A percentile compares a stretch with the other conserved stretches of the same genome.
These are phyloP conservation scores for Pediacus dermestoides DNA, from an alignment of 2,888 invertebrate genomes.

Conservation along the genomic window DNA sequence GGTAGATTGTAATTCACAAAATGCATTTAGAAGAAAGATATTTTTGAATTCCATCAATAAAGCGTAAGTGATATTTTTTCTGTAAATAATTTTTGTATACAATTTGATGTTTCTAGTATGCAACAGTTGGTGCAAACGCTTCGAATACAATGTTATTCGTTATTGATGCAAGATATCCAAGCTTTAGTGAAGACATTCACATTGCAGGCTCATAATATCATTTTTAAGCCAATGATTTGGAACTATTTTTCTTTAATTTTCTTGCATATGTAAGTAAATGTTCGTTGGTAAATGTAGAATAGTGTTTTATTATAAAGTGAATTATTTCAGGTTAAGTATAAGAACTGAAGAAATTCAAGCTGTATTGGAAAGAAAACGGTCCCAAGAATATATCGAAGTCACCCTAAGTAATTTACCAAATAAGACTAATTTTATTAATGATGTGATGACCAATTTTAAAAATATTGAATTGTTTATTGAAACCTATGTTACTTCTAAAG, in stretches of 20 bases:
- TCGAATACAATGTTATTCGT: slow-evolving; percentile 23
- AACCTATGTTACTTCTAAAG: slow-evolving; percentile 27
- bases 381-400: slow-evolving; percentile 28
- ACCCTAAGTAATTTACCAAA: slow-evolving; percentile 29
- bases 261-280: slow-evolving; percentile 59
- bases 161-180: slow-evolving; percentile 48
- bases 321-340: slow-evolving; percentile 36
- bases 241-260: slow-evolving; percentile 66
- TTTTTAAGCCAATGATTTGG: slow-evolving; percentile 71
- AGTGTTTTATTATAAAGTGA: slow-evolving; percentile 5
- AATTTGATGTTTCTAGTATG: slow-evolving; percentile 28
- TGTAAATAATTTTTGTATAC: background rate
- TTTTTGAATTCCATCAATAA: slow-evolving; percentile 65
- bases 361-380: slow-evolving; percentile 29
- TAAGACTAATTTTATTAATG: slow-evolving; percentile 26
- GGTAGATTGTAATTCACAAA: slow-evolving; percentile 64
- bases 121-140: slow-evolving; percentile 32
- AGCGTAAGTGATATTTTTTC: slow-evolving; percentile 48
- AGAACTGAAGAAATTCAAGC: slow-evolving; percentile 33
- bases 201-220: slow-evolving; percentile 66
- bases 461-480: slow-evolving; percentile 35
- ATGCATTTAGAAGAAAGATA: slow-evolving; percentile 64
- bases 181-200: slow-evolving; percentile 62
- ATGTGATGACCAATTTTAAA: slow-evolving; percentile 27
- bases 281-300: slow-evolving; percentile 8